Base-by-base conservation (phyloP, 2,113 vertebrate species). In the Eulacestoma nigropectus region DNA sequence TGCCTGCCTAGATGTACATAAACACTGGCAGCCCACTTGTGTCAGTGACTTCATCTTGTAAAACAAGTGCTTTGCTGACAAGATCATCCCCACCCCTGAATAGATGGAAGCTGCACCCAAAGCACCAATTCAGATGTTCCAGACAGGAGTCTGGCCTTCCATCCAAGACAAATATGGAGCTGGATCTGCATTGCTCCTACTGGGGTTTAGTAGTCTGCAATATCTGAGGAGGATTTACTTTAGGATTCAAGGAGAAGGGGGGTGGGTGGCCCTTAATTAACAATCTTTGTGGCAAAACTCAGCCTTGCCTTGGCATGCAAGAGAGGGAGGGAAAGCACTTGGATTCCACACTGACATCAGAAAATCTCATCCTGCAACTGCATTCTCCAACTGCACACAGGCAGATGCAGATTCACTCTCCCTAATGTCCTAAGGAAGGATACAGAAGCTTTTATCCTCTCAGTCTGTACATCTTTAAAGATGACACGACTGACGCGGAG, bases 91-190 rank as follows among this genome's bases (percentile, higher is more conserved):
- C 93, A 95, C 68, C 96, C 97, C 80, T 96, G 87, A 97, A 97
- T 17, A 96, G 84, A 97, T 98, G 98, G 98, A 98, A 98, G 96
- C 93, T 97, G 97, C 97, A 97, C 97, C 97, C 98, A 98, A 97
- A 96, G 96, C 64, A 89, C 93, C 90, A 57, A 94, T 92, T 97
- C 97, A 98, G 82, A 96, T 33, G 26, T 82, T 84, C 84, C 76
- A 97, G 93, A 96, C 93, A 92, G 79, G 90, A 96, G 89, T 80
- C 87, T 95, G 92, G 44, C 95, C 91, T 96, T 95, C 90, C 77
- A 82, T 94, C 95, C 91, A 96, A 96, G 88, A 97, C 95, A 98
- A 98, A 97, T 84, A 97, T 16, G 65, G 94, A 95, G 91, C 94
- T 91, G 76, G 89, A 90, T 87, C 75, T 67, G 89, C 57, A 79